phyloP scores from a whole-genome alignment of 2,888 invertebrate species.

The Cosmia pyralina region DNA sequence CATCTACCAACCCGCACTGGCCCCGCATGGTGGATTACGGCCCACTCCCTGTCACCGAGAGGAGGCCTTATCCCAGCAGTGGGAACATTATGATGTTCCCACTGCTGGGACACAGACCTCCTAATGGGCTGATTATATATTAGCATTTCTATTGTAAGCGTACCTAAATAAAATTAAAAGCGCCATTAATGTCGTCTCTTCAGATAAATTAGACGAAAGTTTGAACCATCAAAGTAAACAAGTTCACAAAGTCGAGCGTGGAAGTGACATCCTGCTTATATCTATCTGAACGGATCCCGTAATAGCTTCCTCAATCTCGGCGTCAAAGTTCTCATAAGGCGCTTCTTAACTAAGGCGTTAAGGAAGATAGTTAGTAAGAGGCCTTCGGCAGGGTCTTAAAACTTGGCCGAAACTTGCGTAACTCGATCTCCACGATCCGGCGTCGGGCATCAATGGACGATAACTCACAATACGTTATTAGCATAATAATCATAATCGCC shows the following conservation, averaged over 20 bases:
- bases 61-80: too few relatives aligned
- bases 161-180: constrained; percentile 49
- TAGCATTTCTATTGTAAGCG: constrained; percentile 10
- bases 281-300: constrained; percentile 88
- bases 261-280: constrained; percentile 89
- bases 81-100: too few relatives aligned
- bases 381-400: constrained; percentile 88
- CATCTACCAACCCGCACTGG: too few relatives aligned
- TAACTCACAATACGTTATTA: constrained; percentile 87
- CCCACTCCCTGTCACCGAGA: too few relatives aligned
- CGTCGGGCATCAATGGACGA: constrained; percentile 81
- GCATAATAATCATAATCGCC: constrained; percentile 82
- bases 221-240: constrained; percentile 87
- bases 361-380: constrained; percentile 89
- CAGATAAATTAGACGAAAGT: constrained; percentile 83
- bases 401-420: constrained; percentile 87
- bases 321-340: constrained; percentile 90
- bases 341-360: constrained; percentile 90
- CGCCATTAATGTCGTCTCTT: constrained; percentile 71
- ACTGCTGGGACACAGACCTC: too few relatives aligned
- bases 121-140: too few relatives aligned
- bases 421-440: constrained; percentile 85
- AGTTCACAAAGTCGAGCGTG: constrained; percentile 88
- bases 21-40: too few relatives aligned
- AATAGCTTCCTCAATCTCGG: constrained; percentile 90